These are phyloP conservation scores for Leucosticte australis DNA, from an alignment of 2,113 vertebrate species.

Conservation along the genomic window DNA sequence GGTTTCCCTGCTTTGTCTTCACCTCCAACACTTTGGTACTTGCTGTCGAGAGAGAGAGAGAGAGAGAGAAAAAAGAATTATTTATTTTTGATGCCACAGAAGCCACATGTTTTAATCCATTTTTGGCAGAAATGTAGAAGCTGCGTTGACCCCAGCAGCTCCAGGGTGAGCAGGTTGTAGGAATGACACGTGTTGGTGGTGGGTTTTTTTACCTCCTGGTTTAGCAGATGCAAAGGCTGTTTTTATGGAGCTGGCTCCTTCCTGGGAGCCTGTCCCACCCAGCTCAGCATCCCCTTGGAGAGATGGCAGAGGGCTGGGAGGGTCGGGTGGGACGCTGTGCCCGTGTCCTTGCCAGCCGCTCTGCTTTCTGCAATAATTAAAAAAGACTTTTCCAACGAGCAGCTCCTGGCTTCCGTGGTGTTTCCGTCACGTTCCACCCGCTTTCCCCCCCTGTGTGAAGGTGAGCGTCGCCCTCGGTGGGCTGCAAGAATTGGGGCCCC, in stretches of 20 bases:
- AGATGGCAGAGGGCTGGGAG: neutral
- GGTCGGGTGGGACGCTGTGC: neutral
- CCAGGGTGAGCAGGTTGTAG: neutral
- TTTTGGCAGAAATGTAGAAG: neutral
- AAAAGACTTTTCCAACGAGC: neutral
- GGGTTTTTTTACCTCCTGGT: neutral
- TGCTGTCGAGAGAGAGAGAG: slow-evolving; percentile 45
- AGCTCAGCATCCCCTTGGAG: neutral
- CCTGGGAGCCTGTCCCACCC: neutral
- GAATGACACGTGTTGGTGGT: neutral
- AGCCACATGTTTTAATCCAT: slow-evolving; percentile 49
- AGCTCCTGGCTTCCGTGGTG: slow-evolving; percentile 2
- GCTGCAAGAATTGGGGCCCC: neutral
- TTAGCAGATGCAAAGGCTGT: neutral
- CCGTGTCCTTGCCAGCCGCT: neutral
- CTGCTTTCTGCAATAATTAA: slow-evolving; percentile 37
- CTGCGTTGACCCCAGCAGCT: neutral
- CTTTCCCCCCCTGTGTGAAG: neutral
- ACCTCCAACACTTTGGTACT: slow-evolving; percentile 63
- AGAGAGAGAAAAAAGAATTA: neutral
- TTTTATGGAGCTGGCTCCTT: neutral
- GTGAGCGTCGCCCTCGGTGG: neutral
- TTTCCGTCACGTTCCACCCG: neutral
- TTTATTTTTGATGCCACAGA: slow-evolving; percentile 74
- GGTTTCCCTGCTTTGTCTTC: slow-evolving; percentile 65